Evolutionary conservation across 2,113 vertebrate genomes (phyloP).

Genomic region (Cavia porcellus): DNA sequence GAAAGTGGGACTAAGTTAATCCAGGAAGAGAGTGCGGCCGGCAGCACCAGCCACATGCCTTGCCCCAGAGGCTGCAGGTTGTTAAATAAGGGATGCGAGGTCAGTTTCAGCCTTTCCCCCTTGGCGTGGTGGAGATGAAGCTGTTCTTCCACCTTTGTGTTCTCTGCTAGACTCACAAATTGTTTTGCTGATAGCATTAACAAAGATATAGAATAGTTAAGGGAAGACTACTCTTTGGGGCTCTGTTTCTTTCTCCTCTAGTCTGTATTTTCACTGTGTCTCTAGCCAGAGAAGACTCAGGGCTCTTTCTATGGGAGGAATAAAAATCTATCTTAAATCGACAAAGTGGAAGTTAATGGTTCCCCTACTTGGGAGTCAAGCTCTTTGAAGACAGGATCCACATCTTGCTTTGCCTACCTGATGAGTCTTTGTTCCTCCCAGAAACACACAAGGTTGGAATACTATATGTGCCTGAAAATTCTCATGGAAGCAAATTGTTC

Average conservation of each 20-base stretch:
- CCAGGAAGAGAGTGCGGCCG: not conserved
- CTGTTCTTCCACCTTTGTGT: constrained; percentile 73
- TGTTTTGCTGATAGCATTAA: constrained; percentile 77
- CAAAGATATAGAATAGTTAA: not conserved
- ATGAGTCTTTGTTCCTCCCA: not conserved
- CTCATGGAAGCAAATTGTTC: not conserved
- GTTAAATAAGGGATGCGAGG: constrained; percentile 46
- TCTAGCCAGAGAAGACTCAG: not conserved
- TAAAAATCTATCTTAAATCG: not conserved
- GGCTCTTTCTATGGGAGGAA: not conserved
- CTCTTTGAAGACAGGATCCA: not conserved
- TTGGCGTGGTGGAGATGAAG: not conserved
- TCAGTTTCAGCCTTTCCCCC: constrained; percentile 54
- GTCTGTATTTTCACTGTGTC: not conserved
- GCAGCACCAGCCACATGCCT: not conserved
- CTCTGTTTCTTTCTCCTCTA: not conserved
- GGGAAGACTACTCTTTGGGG: not conserved
- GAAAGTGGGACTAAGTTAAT: constrained; percentile 8
- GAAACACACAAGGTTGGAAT: not conserved
- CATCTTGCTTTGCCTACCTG: not conserved
- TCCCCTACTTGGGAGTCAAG: not conserved
- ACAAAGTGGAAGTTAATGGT: not conserved
- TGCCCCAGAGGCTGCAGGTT: not conserved
- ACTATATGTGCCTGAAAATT: not conserved
- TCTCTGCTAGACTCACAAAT: constrained; percentile 73